Percentiles rank a stretch among this genome's conserved stretches.
These are phyloP conservation scores for Siniperca knerii DNA, from an alignment of 2,113 vertebrate species.

Conservation along the genomic window DNA sequence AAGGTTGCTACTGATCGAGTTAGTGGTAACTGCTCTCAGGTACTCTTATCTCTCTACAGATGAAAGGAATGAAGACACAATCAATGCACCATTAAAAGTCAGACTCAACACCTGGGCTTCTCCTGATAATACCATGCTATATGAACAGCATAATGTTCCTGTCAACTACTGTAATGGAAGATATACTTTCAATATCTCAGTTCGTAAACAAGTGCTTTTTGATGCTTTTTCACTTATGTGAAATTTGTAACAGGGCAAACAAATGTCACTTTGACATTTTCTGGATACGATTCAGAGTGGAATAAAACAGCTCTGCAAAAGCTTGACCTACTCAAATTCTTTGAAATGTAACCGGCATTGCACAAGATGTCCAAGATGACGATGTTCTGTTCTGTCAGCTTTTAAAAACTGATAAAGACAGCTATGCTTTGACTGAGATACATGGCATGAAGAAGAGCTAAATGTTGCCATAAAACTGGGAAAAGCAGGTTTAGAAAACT, in stretches of 20 bases:
- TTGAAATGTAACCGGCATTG: not conserved
- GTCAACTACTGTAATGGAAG: not conserved
- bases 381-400: not conserved
- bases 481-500: not conserved
- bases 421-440: not conserved
- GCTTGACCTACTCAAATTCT: not conserved
- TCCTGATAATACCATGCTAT: not conserved
- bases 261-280: not conserved
- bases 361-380: not conserved
- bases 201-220: not conserved
- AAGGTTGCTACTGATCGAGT: conserved; percentile 21
- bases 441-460: too few species aligned
- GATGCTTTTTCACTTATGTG: not conserved
- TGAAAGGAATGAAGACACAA: not conserved
- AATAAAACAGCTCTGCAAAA: not conserved
- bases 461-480: not conserved
- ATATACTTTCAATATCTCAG: not conserved
- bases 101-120: not conserved
- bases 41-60: not conserved
- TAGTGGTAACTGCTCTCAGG: not conserved
- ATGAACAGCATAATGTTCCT: not conserved
- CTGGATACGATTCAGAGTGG: not conserved
- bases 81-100: conserved; percentile 29
- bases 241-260: not conserved
- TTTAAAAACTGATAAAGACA: not conserved